Evolutionary conservation across 2,797 vertebrate species (phyloP), one percentile per base, ranked within the genome.

Genomic region (Danio albolineatus): DNA sequence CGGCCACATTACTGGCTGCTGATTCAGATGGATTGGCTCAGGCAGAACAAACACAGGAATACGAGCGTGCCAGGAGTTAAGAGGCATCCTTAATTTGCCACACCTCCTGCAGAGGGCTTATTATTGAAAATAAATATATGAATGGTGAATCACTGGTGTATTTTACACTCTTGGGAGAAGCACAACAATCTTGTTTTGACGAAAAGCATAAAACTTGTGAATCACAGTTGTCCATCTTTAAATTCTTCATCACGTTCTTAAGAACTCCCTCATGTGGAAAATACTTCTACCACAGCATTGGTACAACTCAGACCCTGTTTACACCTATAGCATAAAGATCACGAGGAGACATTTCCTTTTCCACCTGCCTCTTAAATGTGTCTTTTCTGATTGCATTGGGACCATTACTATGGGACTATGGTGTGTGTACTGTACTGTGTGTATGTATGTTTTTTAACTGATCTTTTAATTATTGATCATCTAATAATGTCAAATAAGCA

Each of bases 11-110:
- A n/a, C 49, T 57, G 49, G 39, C 49, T 17, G 14, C 49, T 46
- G 62, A 57, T 46, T 56, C 64, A 38, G 21, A 39, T 1, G 17
- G n/a, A 9, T 76, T 66, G 0, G 14, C 39, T 56, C 9, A 10
- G 4, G 46, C 5, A 16, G 1, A 38, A 57, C 51, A 66, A 66
- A 74, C 49, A 73, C 57, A 75, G 46, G 59, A 75, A 64, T 61
- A 41, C 16, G 62, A 41, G 73, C 7, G 10, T 61, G 44, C 28
- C 59, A 75, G 51, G 49, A 41, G 46, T 64, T 64, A 51, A 59
- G 19, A 59, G 46, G 46, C 54, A 73, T 46, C 19, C 53, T n/a
- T 73, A 59, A 46, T 57, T 28, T 16, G 19, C 19, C 41, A 7
- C 53, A 59, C 54, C 41, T 73, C 41, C 59, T 59, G 41, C 3